Evolutionary conservation across 2,888 invertebrate species (phyloP).

Genomic region (Agrotis segetum): DNA sequence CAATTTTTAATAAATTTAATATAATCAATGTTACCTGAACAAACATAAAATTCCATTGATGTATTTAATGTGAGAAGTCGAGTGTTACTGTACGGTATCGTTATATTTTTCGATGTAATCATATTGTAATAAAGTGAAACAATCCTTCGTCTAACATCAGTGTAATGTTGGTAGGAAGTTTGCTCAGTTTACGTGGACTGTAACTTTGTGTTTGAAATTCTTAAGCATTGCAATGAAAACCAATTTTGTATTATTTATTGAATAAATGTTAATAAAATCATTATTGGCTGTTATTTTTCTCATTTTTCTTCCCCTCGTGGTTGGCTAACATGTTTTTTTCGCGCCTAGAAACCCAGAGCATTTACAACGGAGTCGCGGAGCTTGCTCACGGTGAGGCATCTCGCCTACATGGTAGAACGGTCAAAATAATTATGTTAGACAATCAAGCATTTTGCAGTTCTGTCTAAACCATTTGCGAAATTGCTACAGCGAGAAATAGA

Average conservation of each 20-base stretch:
- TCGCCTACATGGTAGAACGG: too few species aligned
- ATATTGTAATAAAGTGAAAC: slow-evolving; percentile 73
- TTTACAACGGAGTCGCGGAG: too few species aligned
- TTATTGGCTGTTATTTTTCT: slow-evolving; percentile 61
- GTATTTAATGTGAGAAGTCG: slow-evolving; percentile 77
- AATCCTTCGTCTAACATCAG: slow-evolving; percentile 72
- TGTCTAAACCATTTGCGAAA: too few species aligned
- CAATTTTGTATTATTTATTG: slow-evolving; percentile 90
- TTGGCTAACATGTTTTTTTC: too few species aligned
- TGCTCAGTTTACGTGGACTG: slow-evolving; percentile 85
- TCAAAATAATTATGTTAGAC: too few species aligned
- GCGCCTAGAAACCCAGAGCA: too few species aligned
- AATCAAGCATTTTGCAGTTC: too few species aligned
- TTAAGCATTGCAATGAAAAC: slow-evolving; percentile 84
- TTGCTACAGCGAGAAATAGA: too few species aligned
- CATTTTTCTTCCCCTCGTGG: too few species aligned
- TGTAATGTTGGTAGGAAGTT: slow-evolving; percentile 79
- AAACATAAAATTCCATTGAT: slow-evolving; percentile 80
- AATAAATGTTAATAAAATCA: slow-evolving; percentile 91
- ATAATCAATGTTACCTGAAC: slow-evolving; percentile 68
- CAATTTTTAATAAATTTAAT: slow-evolving; percentile 61
- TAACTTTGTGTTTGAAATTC: slow-evolving; percentile 82
- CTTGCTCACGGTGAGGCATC: too few species aligned
- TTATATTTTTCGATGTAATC: slow-evolving; percentile 84
- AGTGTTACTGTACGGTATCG: slow-evolving; percentile 79